Base-by-base conservation (phyloP, 2,113 vertebrate genomes). In the Echinops telfairi region DNA sequence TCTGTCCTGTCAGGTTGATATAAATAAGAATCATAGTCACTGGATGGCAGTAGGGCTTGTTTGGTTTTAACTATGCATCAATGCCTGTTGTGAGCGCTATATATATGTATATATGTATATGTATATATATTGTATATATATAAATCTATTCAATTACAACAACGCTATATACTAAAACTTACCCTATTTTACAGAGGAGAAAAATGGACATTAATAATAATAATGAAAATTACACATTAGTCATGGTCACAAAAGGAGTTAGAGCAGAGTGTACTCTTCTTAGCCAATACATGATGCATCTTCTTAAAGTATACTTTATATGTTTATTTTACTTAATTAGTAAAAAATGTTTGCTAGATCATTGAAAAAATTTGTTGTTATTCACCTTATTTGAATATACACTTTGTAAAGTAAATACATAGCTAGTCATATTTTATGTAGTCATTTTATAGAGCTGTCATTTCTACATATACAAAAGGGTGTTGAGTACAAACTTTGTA, bases 261-360 rank as follows among this genome's bases (percentile, higher is more conserved):
- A 6, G 64, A 66, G 19, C 10, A 73, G 31, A 87, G 86, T 73
- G 12, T 92, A 25, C 79, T 88, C 36, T 92, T 88, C 36, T 92
- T 85, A 27, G 90, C 36, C 47, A 53, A 22, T 73, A 4, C 14
- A 23, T 4, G 12, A 14, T 27, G 11, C 1, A 90, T 8, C 23
- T 76, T 75, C 66, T 88, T 73, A 80, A 94, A 89, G 68, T 11
- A 84, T 19, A 29, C 27, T 92, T 1, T 60, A 57, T 58, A 3
- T 85, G 22, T 68, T 95, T 60, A 79, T 17, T 43, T 14, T 81
- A 83, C 20, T 75, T 36, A 90, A 91, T 58, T 25, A 76, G 29
- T 33, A 19, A 19, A 80, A 80, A 2, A 20, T 47, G 58, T 60
- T 78, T 83, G 89, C 29, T 36, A 83, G 25, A 66, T 23, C 0